Conservation (phyloP, 2,888 invertebrate species). For the Chrysolina oricalcia region DNA sequence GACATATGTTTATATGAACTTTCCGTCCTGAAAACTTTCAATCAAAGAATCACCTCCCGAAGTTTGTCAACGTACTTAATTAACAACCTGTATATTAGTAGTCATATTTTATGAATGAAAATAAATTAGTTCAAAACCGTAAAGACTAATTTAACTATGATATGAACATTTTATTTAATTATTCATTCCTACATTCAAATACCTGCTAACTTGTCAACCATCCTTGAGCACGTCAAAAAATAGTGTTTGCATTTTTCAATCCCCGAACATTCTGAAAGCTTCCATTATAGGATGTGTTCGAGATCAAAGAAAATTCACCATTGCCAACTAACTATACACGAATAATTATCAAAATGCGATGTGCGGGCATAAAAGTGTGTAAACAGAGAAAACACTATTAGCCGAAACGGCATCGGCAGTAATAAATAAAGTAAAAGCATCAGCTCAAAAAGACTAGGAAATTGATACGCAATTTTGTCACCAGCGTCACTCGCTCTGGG, state of each 20-base stretch:
- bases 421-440: slow-evolving; percentile 58
- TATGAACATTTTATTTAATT: too few relatives aligned
- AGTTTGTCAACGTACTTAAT: too few relatives aligned
- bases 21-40: too few relatives aligned
- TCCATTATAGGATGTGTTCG: not conserved
- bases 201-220: not conserved
- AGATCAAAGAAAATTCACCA: slow-evolving; percentile 40
- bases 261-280: not conserved
- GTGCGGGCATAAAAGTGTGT: slow-evolving; percentile 53
- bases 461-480: slow-evolving; percentile 66
- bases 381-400: slow-evolving; percentile 54
- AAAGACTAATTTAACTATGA: too few relatives aligned
- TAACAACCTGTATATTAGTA: too few relatives aligned
- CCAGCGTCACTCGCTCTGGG: slow-evolving; percentile 47
- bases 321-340: slow-evolving; percentile 34
- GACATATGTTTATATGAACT: too few relatives aligned
- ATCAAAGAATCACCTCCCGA: too few relatives aligned
- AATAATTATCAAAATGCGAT: slow-evolving; percentile 48
- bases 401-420: slow-evolving; percentile 43
- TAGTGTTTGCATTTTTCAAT: not conserved
- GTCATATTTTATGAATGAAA: too few relatives aligned
- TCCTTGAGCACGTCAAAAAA: not conserved
- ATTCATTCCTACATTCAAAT: too few relatives aligned
- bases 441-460: slow-evolving; percentile 63
- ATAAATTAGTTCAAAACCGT: too few relatives aligned